Evolutionary conservation across 2,797 vertebrate species (phyloP).

Genomic region (Okamejei kenojei): DNA sequence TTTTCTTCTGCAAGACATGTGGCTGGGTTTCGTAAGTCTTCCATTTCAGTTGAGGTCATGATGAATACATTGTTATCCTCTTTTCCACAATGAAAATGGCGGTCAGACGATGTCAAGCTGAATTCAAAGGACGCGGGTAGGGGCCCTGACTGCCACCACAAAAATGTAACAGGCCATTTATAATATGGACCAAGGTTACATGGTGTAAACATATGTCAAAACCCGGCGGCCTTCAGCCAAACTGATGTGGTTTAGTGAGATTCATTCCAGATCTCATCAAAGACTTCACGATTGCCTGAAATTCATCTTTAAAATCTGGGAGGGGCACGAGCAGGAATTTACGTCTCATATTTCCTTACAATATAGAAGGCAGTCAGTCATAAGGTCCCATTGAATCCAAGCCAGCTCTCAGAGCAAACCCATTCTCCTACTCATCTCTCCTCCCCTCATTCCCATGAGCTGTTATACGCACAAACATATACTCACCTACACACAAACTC

Average conservation of each 20-base stretch:
- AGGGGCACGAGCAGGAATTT: too few species aligned
- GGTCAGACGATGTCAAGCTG: background rate
- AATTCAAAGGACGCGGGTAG: background rate
- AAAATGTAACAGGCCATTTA: background rate
- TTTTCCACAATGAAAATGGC: background rate
- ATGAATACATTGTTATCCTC: background rate
- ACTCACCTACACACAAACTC: too few species aligned
- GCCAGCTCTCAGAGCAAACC: too few species aligned
- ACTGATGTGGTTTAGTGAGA: background rate
- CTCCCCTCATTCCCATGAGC: too few species aligned
- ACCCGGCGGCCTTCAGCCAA: background rate
- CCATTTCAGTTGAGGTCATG: background rate
- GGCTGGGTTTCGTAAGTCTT: background rate
- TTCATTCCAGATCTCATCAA: background rate
- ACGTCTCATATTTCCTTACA: too few species aligned
- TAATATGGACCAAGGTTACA: background rate
- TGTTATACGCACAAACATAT: too few species aligned
- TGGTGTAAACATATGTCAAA: background rate
- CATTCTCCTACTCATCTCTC: too few species aligned
- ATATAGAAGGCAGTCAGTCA: too few species aligned
- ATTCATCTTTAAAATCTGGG: too few species aligned
- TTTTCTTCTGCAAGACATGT: too few species aligned
- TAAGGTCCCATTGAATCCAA: too few species aligned
- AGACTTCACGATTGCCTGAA: background rate
- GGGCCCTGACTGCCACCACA: background rate